These are phyloP conservation scores for Bellardia pandia DNA, from an alignment of 2,888 invertebrate genomes.

Conservation along the genomic window DNA sequence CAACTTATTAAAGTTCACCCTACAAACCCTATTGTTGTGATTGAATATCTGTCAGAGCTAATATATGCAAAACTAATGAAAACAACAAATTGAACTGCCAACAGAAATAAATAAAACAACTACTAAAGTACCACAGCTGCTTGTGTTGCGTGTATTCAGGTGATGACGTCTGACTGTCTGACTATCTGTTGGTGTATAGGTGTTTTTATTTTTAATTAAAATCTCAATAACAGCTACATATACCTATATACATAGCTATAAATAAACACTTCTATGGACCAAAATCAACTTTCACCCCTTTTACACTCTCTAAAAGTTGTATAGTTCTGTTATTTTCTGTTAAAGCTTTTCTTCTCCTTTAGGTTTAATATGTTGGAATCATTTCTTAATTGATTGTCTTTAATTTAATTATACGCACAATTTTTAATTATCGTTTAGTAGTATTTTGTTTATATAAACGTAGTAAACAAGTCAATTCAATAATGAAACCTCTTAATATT, in stretches of 20 bases:
- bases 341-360: not conserved
- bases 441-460: constrained; percentile 11
- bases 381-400: not conserved
- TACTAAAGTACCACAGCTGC: constrained; percentile 16
- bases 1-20: constrained; percentile 26
- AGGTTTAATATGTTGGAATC: not conserved
- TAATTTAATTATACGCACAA: constrained; percentile 19
- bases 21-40: constrained; percentile 51
- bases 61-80: constrained; percentile 31
- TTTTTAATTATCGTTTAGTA: not conserved
- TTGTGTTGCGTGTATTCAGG: not conserved
- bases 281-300: constrained; percentile 67
- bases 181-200: not conserved
- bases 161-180: not conserved
- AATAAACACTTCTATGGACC: constrained; percentile 45
- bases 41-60: not conserved
- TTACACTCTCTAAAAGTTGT: not conserved
- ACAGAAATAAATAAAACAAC: constrained; percentile 20
- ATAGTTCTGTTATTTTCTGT: not conserved
- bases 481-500: constrained; percentile 7
- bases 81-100: constrained; percentile 1
- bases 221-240: not conserved
- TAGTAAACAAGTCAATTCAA: not conserved
- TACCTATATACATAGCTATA: not conserved
- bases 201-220: constrained; percentile 13